Percentiles rank a stretch among this genome's conserved stretches.
These are phyloP conservation scores for Platysteira castanea DNA, from an alignment of 2,113 vertebrate genomes.

Conservation along the genomic window DNA sequence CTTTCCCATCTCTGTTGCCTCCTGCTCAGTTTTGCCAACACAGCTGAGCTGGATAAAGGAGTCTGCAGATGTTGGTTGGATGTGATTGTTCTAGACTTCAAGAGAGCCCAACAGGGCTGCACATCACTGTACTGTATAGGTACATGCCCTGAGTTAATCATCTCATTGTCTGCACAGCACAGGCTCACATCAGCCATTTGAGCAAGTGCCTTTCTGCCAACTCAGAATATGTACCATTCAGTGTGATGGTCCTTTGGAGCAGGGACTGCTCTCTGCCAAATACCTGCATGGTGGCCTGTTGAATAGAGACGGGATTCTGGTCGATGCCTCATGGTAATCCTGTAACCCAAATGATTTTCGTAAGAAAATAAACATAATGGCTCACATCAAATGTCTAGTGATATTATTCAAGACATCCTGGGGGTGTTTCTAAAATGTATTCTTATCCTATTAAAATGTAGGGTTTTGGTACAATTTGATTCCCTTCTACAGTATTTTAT, in stretches of 20 bases:
- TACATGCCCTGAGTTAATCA: background rate
- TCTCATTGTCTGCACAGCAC: background rate
- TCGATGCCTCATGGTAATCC: background rate
- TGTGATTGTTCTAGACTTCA: background rate
- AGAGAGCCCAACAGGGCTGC: background rate
- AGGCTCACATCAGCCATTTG: background rate
- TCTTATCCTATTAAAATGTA: constrained; percentile 7
- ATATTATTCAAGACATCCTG: background rate
- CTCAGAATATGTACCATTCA: background rate
- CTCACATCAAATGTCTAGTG: background rate
- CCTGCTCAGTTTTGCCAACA: background rate
- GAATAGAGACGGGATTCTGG: background rate
- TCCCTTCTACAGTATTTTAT: background rate
- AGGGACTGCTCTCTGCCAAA: background rate
- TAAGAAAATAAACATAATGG: background rate
- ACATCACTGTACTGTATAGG: background rate
- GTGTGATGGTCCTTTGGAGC: background rate
- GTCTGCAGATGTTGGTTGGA: background rate
- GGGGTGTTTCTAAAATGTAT: background rate
- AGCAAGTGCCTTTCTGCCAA: background rate
- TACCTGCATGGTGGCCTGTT: background rate
- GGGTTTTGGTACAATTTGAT: background rate
- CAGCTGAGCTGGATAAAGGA: background rate
- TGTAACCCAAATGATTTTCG: background rate
- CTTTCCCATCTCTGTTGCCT: background rate